Evolutionary conservation across 2,113 vertebrate species (phyloP), one percentile per base, ranked within the genome.

Genomic region (Nyctereutes procyonoides): DNA sequence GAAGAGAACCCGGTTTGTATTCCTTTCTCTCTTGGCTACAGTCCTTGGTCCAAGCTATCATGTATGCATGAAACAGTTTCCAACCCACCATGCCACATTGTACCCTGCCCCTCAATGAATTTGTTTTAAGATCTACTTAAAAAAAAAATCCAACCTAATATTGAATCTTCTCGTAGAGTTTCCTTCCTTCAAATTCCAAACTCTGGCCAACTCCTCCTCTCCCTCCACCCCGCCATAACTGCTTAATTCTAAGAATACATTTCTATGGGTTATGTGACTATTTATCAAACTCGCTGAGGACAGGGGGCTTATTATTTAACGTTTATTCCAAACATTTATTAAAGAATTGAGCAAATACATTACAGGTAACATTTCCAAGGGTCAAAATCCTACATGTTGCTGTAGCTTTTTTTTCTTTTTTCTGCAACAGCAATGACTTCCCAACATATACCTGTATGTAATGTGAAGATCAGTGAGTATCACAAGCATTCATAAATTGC

Each of bases 171-270:
- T 93, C n/a, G 17, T 83, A 79, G 43, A 74, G 32, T 35, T 89
- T 85, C n/a, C 73, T 62, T 73, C 58, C 71, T 92, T 87, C 32
- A 79, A 92, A 20, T 90, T 90, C 81, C 81, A 80, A 88, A 80
- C 71, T 90, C 85, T 88, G 76, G 48, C 65, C 60, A 43, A 1
- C 56, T 96, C 30, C 38, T 74, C 17, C n/a, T 24, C 38, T 74
- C 17, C n/a, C 24, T 48, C 14, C 26, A 4, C 43, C 26, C n/a
- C 38, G 5, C 8, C 8, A 24, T 65, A 73, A 88, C 51, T 88
- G 38, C n/a, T 90, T 80, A 84, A 67, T 69, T 79, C 76, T 84
- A 83, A 69, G 76, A 94, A 63, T 55, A 71, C 38, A 71, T 53
- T 69, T 93, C 81, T 67, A 8, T 69, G 24, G 24, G 20, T 71